These are phyloP conservation scores for Mus pahari DNA, from an alignment of 2,113 vertebrate genomes.

Conservation along the genomic window DNA sequence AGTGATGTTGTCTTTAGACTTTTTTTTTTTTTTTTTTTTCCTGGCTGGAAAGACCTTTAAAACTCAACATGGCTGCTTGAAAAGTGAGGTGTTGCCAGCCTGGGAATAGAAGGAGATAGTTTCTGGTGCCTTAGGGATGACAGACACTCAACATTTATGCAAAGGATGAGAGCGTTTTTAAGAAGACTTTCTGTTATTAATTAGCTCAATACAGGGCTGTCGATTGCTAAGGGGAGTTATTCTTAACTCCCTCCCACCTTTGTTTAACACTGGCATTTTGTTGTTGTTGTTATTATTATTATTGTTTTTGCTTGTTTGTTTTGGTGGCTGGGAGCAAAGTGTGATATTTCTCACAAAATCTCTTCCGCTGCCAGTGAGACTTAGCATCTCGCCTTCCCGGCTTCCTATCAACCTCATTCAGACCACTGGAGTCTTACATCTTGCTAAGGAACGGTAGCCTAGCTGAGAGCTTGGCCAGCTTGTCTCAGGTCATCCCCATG, in stretches of 20 bases:
- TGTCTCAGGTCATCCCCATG: neutral
- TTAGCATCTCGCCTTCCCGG: neutral
- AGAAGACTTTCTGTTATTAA: neutral
- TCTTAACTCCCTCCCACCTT: neutral
- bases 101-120: neutral
- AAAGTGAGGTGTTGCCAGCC: neutral
- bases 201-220: neutral
- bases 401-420: neutral
- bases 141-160: neutral
- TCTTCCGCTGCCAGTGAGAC: neutral
- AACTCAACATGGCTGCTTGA: neutral
- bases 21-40: neutral
- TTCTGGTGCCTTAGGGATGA: neutral
- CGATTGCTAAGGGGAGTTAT: neutral
- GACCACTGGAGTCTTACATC: neutral
- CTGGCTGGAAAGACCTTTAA: constrained; percentile 32
- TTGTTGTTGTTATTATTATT: too few relatives aligned
- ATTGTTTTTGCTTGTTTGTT: neutral
- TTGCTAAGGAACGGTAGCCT: neutral
- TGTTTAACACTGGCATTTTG: neutral
- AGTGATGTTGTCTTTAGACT: neutral
- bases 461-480: neutral
- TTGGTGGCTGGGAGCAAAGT: neutral
- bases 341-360: neutral
- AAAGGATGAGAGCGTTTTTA: neutral